A percentile compares a stretch with the other conserved stretches of the same genome.
Conservation (phyloP, 2,113 vertebrate genomes). For the Tragelaphus imberbis region DNA sequence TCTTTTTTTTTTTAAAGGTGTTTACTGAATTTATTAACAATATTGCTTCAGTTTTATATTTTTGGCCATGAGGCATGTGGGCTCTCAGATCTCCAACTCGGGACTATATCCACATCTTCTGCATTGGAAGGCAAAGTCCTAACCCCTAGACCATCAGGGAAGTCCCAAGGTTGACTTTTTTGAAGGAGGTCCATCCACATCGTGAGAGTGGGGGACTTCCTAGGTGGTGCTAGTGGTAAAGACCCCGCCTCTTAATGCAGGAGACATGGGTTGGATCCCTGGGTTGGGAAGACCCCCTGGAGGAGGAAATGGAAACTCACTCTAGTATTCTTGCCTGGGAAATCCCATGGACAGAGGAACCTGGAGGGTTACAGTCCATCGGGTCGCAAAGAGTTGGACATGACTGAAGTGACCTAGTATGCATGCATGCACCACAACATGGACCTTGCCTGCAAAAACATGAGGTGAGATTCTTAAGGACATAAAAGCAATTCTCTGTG, state of each 20-base stretch:
- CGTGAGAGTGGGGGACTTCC: not conserved
- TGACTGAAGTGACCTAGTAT: not conserved
- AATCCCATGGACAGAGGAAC: not conserved
- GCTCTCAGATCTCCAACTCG: not conserved
- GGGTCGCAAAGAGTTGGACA: not conserved
- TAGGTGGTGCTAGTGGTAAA: not conserved
- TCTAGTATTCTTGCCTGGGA: not conserved
- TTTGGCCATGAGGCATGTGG: not conserved
- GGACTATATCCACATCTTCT: not conserved
- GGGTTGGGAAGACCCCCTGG: not conserved
- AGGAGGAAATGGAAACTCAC: not conserved
- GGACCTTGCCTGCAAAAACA: not conserved
- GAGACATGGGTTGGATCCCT: not conserved
- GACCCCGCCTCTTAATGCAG: not conserved
- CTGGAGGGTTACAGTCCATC: not conserved
- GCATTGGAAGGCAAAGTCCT: not conserved
- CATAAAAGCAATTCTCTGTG: not conserved
- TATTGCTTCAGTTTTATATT: not conserved
- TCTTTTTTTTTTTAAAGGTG: not conserved
- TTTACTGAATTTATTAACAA: not conserved
- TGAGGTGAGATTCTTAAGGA: not conserved
- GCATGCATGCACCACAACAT: fast-evolving
- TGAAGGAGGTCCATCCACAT: not conserved
- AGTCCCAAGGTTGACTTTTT: not conserved
- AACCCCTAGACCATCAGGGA: not conserved